Conservation (phyloP, 2,797 vertebrate species). For the Tenualosa ilisha region DNA sequence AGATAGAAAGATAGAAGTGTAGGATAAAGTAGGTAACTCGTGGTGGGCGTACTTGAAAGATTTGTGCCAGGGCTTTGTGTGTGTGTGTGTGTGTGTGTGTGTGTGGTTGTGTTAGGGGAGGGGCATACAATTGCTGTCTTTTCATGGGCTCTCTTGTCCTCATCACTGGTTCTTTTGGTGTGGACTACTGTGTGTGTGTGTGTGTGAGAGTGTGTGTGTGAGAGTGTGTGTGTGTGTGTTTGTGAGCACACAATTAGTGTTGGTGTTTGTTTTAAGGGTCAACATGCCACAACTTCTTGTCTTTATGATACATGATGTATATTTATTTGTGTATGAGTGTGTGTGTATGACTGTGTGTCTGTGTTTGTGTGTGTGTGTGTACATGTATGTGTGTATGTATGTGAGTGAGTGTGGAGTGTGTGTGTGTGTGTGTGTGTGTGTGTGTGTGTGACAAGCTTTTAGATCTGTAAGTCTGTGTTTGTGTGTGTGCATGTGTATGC, state of each 20-base stretch:
- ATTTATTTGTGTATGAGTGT: neutral
- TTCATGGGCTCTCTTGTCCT: neutral
- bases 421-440: neutral
- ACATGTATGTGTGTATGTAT: neutral
- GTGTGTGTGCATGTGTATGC: neutral
- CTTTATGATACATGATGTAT: neutral
- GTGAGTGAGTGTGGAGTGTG: neutral
- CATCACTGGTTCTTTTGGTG: neutral
- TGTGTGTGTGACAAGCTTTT: neutral
- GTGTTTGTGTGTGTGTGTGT: neutral
- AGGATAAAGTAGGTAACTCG: neutral
- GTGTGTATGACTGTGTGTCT: neutral
- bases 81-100: neutral
- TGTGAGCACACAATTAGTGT: neutral
- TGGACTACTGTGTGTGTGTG: neutral
- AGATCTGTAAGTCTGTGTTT: no score
- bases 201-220: slow-evolving; percentile 2
- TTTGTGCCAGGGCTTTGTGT: neutral
- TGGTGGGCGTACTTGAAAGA: neutral
- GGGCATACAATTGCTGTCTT: neutral
- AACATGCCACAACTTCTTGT: neutral
- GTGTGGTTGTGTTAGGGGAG: neutral
- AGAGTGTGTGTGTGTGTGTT: slow-evolving; percentile 7
- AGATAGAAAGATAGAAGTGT: neutral
- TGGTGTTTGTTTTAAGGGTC: neutral